Evolutionary conservation across 2,113 vertebrate genomes (phyloP).

Genomic region (Ginglymostoma cirratum): DNA sequence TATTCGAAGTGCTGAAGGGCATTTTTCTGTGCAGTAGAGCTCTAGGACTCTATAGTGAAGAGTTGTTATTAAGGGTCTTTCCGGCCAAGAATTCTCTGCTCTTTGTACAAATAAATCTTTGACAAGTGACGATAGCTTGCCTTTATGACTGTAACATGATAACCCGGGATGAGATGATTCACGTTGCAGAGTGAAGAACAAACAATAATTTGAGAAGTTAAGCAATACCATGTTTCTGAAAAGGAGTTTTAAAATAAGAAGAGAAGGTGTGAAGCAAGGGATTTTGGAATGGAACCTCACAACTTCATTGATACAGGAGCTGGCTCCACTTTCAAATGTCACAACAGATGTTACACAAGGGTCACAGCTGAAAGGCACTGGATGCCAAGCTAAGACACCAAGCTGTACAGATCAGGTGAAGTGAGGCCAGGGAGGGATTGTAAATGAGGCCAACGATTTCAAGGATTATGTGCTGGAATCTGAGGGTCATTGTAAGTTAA

Average conservation of each 20-base stretch:
- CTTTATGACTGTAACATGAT: neutral
- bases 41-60: neutral
- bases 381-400: neutral
- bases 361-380: neutral
- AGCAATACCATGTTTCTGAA: neutral
- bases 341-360: neutral
- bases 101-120: neutral
- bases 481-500: neutral
- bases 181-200: too few relatives aligned
- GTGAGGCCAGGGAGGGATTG: neutral
- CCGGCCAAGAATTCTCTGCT: neutral
- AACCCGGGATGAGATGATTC: neutral
- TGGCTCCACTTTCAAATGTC: neutral
- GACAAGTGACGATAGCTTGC: neutral
- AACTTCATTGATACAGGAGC: neutral
- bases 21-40: too few relatives aligned
- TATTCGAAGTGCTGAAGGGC: too few relatives aligned
- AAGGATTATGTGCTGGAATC: neutral
- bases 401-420: neutral
- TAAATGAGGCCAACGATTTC: neutral
- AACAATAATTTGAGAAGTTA: neutral
- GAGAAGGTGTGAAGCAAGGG: neutral
- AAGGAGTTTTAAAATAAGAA: neutral
- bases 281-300: neutral
- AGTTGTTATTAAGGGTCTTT: neutral